Conservation (phyloP, 2,888 invertebrate genomes). For the Alitta virens region DNA sequence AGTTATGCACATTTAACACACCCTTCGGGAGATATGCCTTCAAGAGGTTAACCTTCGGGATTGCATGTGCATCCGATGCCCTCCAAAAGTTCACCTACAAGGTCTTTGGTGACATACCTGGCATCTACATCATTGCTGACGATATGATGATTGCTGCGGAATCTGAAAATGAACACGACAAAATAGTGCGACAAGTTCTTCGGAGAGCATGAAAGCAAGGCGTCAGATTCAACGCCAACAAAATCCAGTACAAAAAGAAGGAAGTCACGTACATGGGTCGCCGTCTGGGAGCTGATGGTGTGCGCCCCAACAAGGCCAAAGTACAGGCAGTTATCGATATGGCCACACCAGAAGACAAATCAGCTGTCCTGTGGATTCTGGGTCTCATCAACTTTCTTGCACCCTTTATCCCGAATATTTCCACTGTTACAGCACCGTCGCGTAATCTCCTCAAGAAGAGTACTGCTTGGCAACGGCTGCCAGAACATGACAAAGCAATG, state of each 20-base stretch:
- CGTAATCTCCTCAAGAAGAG: conserved; percentile 20
- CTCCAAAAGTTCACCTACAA: neutral
- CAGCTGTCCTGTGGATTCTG: conserved; percentile 25
- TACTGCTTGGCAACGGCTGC: conserved; percentile 23
- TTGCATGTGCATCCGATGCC: neutral
- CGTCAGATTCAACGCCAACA: conserved; percentile 11
- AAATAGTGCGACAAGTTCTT: neutral
- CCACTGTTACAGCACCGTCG: conserved; percentile 17
- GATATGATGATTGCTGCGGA: neutral
- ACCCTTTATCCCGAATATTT: conserved; percentile 20
- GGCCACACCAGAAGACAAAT: conserved; percentile 29
- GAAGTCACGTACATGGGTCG: conserved; percentile 6
- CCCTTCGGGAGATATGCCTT: neutral
- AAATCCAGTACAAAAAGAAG: conserved; percentile 10
- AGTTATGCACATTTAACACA: conserved; percentile 1
- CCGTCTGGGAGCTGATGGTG: neutral
- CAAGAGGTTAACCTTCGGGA: neutral
- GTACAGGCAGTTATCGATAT: conserved; percentile 28
- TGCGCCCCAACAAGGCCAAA: conserved; percentile 28
- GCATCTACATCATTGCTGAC: neutral
- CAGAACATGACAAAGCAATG: conserved; percentile 22
- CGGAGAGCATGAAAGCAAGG: neutral
- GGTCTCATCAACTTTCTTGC: conserved; percentile 26
- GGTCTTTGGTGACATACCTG: neutral
- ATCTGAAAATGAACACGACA: neutral